Evolutionary conservation across 1,140 invertebrate genomes (phyloP).

Genomic region (Sarcophaga peregrina): DNA sequence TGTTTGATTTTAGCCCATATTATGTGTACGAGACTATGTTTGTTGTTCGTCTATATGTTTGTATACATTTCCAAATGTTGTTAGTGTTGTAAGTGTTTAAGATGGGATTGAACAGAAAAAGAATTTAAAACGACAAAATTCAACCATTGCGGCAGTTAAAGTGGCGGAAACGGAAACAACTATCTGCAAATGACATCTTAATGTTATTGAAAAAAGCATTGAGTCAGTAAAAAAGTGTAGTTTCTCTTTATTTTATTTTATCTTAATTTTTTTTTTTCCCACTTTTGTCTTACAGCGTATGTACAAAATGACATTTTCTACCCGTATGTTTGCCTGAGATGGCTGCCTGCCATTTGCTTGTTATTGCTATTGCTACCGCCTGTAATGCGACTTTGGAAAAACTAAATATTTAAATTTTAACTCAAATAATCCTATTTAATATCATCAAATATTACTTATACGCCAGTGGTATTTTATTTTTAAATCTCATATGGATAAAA

Average conservation of each 20-base stretch:
- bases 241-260: conserved; percentile 19
- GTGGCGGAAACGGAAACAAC: conserved; percentile 39
- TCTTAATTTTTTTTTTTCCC: too few species aligned
- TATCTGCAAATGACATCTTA: conserved; percentile 40
- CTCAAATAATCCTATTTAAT: too few species aligned
- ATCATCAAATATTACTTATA: too few species aligned
- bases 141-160: conserved; percentile 36
- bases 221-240: conserved; percentile 9
- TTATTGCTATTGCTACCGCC: too few species aligned
- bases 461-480: too few species aligned
- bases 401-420: too few species aligned
- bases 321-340: background rate
- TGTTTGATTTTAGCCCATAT: background rate
- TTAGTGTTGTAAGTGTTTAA: background rate
- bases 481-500: too few species aligned
- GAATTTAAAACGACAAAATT: background rate
- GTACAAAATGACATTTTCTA: conserved; percentile 34
- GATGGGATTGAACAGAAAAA: background rate
- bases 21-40: too few species aligned
- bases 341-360: too few species aligned
- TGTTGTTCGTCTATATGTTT: too few species aligned
- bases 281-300: background rate
- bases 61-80: background rate
- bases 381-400: too few species aligned
- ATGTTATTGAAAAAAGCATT: conserved; percentile 34